Evolutionary conservation across 2,888 invertebrate genomes (phyloP), one percentile per base, ranked within the genome.

Genomic region (Drosophila lacicola): DNA sequence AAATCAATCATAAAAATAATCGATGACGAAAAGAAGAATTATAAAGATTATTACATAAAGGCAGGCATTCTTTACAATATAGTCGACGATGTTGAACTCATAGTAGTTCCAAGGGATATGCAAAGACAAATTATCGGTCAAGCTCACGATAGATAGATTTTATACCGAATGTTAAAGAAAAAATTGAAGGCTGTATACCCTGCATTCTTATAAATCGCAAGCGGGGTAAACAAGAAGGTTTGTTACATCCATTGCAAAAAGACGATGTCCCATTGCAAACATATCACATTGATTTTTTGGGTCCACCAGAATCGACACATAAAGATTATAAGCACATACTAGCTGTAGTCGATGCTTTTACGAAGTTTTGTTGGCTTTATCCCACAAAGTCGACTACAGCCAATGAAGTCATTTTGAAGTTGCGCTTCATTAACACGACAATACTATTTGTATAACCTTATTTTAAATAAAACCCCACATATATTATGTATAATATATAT

Each of bases 261-360:
- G 57, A 70, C 3, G 75, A 78, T 2, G 49, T 36, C 0, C 76
- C 80, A 2, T 51, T 82, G 2, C 51, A 74, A 1, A 87, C 83
- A 0, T 78, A 72, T 25, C 81, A 87, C 29, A 54, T 84, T 4
- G 92, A 92, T 47, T 92, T 91, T 50, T 44, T 92, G 1, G 91
- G 91, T 9, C 91, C 91, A 0, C 37, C 91, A 13, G 73, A 83
- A 0, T 77, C 80, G 3, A 91, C 91, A 0, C 67, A 55, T 11
- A 76, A 75, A 42, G 49, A 71, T 2, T 80, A 78, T 17, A 74
- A 74, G 2, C 74, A 81, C 21, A 88, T 92, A 1, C 78, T 92
- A 0, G 89, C 89, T 0, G 72, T 91, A 0, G 65, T 91, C 0
- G 91, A 92, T 69, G 84, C 70, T 0, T 92, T 91, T 45, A 90